These are phyloP conservation scores for Vesta saturnalis DNA, from an alignment of 2,888 invertebrate species.

Conservation along the genomic window DNA sequence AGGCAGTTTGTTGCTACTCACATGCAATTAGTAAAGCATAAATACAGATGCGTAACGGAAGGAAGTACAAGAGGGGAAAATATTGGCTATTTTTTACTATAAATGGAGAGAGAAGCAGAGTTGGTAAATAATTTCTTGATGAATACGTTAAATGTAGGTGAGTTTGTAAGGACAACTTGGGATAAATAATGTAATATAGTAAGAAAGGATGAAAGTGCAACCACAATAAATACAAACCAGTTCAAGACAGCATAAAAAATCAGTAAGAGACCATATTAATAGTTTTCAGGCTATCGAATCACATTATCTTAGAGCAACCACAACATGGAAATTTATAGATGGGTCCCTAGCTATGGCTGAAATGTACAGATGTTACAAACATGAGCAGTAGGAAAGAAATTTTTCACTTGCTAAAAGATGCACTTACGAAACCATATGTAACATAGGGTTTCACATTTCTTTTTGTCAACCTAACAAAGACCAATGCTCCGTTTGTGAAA, in stretches of 20 bases:
- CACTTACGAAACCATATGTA: neutral
- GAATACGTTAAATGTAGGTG: neutral
- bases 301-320: neutral
- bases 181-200: neutral
- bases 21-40: neutral
- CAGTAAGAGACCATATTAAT: too few species aligned
- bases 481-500: neutral
- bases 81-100: neutral
- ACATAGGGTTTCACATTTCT: neutral
- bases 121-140: neutral
- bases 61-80: neutral
- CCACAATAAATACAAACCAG: neutral
- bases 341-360: too few species aligned
- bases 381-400: too few species aligned
- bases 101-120: neutral
- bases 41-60: neutral
- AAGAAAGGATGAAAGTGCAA: neutral
- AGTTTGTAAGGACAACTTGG: neutral
- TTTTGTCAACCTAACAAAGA: too few species aligned
- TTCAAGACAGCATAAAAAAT: neutral
- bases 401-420: neutral
- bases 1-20: neutral
- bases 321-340: neutral
- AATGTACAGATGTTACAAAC: too few species aligned
- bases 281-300: too few species aligned